Conservation (phyloP, 1,140 invertebrate genomes). For the silkworm (Bombyx mori) region DNA sequence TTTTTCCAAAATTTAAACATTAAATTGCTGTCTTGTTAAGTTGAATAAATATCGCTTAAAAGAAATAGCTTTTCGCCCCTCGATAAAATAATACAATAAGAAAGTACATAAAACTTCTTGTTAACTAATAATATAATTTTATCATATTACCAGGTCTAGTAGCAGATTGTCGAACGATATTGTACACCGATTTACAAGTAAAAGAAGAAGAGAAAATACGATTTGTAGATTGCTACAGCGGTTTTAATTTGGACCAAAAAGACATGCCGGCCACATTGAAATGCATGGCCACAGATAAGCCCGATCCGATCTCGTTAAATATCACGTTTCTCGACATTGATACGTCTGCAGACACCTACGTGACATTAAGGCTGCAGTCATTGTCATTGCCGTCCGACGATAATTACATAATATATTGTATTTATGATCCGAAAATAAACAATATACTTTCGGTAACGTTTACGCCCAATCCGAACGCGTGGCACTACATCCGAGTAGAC, state of each 20-base stretch:
- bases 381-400: constrained; percentile 53
- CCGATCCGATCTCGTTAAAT: constrained; percentile 45
- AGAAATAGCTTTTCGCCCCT: too few relatives aligned
- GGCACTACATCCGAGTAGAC: constrained; percentile 73
- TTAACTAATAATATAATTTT: neutral
- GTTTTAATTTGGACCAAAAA: constrained; percentile 35
- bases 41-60: too few relatives aligned
- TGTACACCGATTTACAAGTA: constrained; percentile 73
- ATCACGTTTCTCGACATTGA: constrained; percentile 33
- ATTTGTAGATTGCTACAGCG: constrained; percentile 42
- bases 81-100: too few relatives aligned
- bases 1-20: too few relatives aligned
- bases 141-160: constrained; percentile 45
- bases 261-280: constrained; percentile 37
- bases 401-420: constrained; percentile 45
- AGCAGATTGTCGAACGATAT: constrained; percentile 63
- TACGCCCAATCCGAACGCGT: constrained; percentile 68
- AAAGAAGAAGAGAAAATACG: constrained; percentile 40
- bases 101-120: too few relatives aligned
- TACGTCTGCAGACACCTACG: constrained; percentile 19
- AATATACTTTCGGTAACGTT: constrained; percentile 59
- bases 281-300: constrained; percentile 37
- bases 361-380: constrained; percentile 51
- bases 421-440: constrained; percentile 37
- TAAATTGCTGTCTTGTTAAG: too few relatives aligned